phyloP scores from a whole-genome alignment of 2,888 invertebrate species.

The Chymomyza caudatula region DNA sequence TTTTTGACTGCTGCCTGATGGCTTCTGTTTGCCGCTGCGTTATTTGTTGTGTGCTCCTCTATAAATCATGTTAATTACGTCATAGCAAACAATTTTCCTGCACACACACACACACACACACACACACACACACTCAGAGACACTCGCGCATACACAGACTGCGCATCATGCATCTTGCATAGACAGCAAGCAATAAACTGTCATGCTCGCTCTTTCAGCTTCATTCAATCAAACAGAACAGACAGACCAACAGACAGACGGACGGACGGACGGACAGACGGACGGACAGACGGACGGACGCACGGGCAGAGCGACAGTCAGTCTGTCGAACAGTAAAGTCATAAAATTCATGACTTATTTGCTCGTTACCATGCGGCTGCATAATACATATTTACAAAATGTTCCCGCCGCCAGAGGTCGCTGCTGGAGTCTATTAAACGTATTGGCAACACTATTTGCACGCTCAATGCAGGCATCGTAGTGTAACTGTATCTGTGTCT shows the following conservation, averaged over 20 bases:
- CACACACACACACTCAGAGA: conserved; percentile 5
- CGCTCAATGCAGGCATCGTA: neutral
- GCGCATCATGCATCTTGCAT: neutral
- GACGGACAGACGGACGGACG: neutral
- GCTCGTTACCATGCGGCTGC: conserved; percentile 33
- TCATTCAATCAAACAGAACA: neutral
- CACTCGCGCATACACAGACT: conserved; percentile 29
- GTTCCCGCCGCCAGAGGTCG: neutral
- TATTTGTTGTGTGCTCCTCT: conserved; percentile 66
- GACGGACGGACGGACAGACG: neutral
- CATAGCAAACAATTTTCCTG: conserved; percentile 68
- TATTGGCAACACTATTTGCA: conserved; percentile 21
- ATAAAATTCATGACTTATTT: conserved; percentile 58
- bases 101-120: conserved; percentile 29
- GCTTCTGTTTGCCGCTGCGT: conserved; percentile 6
- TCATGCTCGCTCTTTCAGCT: neutral
- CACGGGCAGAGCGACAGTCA: neutral
- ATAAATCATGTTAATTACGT: conserved; percentile 70
- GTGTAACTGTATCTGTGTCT: neutral
- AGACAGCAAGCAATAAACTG: neutral
- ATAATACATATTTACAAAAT: conserved; percentile 47
- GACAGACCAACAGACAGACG: neutral
- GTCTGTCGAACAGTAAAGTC: neutral
- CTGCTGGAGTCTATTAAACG: neutral
- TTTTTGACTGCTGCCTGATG: conserved; percentile 23